Conservation (phyloP, 2,797 vertebrate species). For the Pangasius djambal region DNA sequence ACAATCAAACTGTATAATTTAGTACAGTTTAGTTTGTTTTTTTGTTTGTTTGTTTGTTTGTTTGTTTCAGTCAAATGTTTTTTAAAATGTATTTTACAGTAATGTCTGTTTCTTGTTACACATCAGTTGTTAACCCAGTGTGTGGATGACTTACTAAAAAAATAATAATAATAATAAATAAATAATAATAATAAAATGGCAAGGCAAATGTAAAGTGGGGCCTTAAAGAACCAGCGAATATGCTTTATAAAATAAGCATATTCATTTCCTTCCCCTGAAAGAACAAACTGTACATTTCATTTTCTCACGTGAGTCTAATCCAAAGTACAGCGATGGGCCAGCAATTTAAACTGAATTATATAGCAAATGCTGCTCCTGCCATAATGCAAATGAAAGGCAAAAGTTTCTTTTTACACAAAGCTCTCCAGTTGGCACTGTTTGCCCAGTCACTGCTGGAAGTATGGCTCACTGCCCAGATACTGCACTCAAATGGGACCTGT, state of each 20-base stretch:
- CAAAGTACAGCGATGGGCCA: background rate
- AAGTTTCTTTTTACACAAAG: slow-evolving; percentile 51
- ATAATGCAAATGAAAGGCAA: slow-evolving; percentile 49
- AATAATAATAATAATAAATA: too few relatives aligned
- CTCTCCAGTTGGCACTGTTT: slow-evolving; percentile 43
- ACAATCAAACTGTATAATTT: too few relatives aligned
- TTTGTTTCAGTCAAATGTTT: too few relatives aligned
- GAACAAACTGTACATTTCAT: slow-evolving; percentile 11
- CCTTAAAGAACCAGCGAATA: background rate
- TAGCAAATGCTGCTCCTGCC: slow-evolving; percentile 24
- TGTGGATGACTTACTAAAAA: background rate
- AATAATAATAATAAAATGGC: background rate
- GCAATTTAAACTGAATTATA: slow-evolving; percentile 22
- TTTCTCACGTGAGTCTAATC: background rate
- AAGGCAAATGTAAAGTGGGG: background rate
- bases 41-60: too few relatives aligned
- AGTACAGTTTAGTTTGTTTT: too few relatives aligned
- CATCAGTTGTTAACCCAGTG: too few relatives aligned
- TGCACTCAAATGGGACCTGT: slow-evolving; percentile 63
- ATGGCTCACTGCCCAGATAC: slow-evolving; percentile 53
- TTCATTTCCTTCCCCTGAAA: background rate
- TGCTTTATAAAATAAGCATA: background rate
- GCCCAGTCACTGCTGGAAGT: slow-evolving; percentile 48
- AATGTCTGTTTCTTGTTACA: background rate
- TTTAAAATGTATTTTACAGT: background rate